phyloP scores from a whole-genome alignment of 2,113 vertebrate species.

The Junco hyemalis region DNA sequence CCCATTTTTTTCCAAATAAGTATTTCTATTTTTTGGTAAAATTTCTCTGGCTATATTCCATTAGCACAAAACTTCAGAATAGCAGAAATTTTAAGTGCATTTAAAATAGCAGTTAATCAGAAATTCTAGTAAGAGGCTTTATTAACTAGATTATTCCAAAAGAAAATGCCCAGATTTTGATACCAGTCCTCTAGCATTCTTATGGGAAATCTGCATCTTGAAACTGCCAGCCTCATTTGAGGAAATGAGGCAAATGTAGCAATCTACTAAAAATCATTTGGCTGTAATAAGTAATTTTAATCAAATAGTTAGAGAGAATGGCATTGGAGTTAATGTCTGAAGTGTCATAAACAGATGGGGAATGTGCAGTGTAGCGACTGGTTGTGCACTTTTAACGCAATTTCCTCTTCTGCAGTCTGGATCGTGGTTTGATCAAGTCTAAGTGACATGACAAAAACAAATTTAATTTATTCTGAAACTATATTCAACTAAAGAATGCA shows the following conservation, averaged over 20 bases:
- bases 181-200: not conserved
- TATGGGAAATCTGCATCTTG: slow-evolving; percentile 6
- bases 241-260: slow-evolving; percentile 30
- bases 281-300: slow-evolving; percentile 56
- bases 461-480: slow-evolving; percentile 58
- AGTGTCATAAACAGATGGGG: slow-evolving; percentile 12
- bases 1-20: not conserved
- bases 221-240: slow-evolving; percentile 30
- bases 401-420: not conserved
- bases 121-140: not conserved
- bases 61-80: not conserved
- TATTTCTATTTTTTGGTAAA: not conserved
- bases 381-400: not conserved
- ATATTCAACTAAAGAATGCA: not conserved
- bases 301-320: slow-evolving; percentile 46
- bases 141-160: not conserved
- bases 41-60: not conserved
- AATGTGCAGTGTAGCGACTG: not conserved
- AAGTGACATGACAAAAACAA: slow-evolving; percentile 43
- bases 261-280: slow-evolving; percentile 55
- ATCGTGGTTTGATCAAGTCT: slow-evolving; percentile 29
- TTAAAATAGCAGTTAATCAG: not conserved
- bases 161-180: not conserved
- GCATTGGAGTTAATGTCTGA: slow-evolving; percentile 19
- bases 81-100: not conserved